These are phyloP conservation scores for Lasioglossum leucozonium DNA, from an alignment of 2,888 invertebrate species.

Conservation along the genomic window DNA sequence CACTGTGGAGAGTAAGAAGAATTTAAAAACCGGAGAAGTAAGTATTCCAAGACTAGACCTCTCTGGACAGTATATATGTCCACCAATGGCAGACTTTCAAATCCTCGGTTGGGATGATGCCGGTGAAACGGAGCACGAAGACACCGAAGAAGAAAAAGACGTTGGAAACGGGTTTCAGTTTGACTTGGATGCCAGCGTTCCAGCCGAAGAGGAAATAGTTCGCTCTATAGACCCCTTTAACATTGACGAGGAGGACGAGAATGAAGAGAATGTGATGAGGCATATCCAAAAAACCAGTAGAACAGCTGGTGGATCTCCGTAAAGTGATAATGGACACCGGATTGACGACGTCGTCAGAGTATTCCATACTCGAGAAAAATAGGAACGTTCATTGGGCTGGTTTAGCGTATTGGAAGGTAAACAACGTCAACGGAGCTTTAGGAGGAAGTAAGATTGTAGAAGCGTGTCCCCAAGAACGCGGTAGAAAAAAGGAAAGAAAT, in stretches of 20 bases:
- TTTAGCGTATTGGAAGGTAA: slow-evolving; percentile 93
- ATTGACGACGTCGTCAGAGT: slow-evolving; percentile 67
- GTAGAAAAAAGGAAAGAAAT: slow-evolving; percentile 68
- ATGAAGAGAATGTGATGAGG: slow-evolving; percentile 48
- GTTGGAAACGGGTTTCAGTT: slow-evolving; percentile 71
- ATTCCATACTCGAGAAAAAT: slow-evolving; percentile 74
- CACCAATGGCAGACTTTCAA: slow-evolving; percentile 87
- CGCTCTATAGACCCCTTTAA: slow-evolving; percentile 58
- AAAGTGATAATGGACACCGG: slow-evolving; percentile 58
- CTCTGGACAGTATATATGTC: slow-evolving; percentile 85
- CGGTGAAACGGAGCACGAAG: slow-evolving; percentile 81
- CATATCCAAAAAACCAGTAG: slow-evolving; percentile 37
- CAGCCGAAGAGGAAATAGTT: slow-evolving; percentile 55
- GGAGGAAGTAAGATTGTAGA: slow-evolving; percentile 48
- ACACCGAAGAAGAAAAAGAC: slow-evolving; percentile 16
- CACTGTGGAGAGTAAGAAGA: slow-evolving; percentile 28
- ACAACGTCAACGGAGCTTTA: slow-evolving; percentile 84
- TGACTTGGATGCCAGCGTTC: slow-evolving; percentile 78
- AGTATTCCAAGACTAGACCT: slow-evolving; percentile 74
- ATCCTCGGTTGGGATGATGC: slow-evolving; percentile 87
- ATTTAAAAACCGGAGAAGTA: slow-evolving; percentile 11
- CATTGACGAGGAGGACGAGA: slow-evolving; percentile 58
- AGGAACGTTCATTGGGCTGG: slow-evolving; percentile 89
- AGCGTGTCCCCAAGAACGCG: slow-evolving; percentile 63
- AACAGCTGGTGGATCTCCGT: slow-evolving; percentile 73